Base-by-base conservation (phyloP, 1,140 invertebrate species). In the Battus philenor region DNA sequence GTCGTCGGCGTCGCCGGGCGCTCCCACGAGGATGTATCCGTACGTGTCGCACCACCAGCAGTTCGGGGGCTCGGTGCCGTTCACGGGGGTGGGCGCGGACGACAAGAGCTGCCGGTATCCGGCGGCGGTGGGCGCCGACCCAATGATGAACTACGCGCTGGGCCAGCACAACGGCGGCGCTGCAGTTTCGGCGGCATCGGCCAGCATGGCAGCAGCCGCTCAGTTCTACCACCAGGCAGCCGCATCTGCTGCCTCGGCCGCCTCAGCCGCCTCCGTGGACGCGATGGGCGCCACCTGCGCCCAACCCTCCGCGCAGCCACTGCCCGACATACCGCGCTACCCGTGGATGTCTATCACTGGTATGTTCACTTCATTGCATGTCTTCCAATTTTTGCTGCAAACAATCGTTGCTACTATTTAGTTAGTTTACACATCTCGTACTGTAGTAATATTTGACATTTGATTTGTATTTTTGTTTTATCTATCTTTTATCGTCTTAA, bases 281-380 rank as follows among this genome's bases (percentile, higher is more conserved):
- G 80, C 80, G 27, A 81, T 84, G 80, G 77, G 77, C 10, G 77
- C 90, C 89, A 68, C 76, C 63, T 79, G 87, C 85, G 52, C 86
- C 68, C 91, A 68, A 86, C 86, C 50, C 66, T 91, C 59, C 89
- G 91, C 65, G 88, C 93, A 87, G 90, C 93, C 65, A 86, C 91
- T 94, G 59, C 94, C 94, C 17, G 93, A 95, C 82, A 94, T 97
- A 69, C 95, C 95, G 8, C 90, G 95, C 70, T 97, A 97, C 84
- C 95, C 96, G n/a, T 97, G 96, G 96, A 97, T 97, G 95, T 95
- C 95, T 60, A 95, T 97, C 80, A 96, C 95, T 89, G 96, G 96
- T 97, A 90, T 93, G 90, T 90, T 41, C 38, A 43, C 56, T 73
- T 69, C 56, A 64, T 51, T 73, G 63, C 53, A 62, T 69, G 59